Evolutionary conservation across 1,140 invertebrate species (phyloP).

Genomic region (Cataglyphis hispanica): DNA sequence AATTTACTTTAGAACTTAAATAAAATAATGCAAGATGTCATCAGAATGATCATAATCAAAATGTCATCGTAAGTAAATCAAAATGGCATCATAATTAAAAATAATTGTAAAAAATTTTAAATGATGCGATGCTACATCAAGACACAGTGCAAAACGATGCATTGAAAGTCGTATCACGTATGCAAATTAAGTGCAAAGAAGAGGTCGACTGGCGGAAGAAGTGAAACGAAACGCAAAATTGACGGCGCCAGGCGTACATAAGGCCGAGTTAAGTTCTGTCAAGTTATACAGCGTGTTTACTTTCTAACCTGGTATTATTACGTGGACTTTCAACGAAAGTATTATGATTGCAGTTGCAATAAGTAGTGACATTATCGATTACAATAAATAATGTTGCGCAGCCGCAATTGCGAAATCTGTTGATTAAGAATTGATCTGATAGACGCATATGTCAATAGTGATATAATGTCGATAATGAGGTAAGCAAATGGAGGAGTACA

Average conservation of each 20-base stretch:
- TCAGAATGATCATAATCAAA: too few species aligned
- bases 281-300: constrained; percentile 57
- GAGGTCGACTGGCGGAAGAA: neutral
- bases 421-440: constrained; percentile 33
- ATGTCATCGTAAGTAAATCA: neutral
- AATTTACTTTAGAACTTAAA: too few species aligned
- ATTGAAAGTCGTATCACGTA: neutral
- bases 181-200: constrained; percentile 13
- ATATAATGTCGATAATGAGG: too few species aligned
- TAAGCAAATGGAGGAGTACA: constrained; percentile 3
- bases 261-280: constrained; percentile 57
- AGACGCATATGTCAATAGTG: neutral
- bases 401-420: neutral
- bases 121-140: neutral
- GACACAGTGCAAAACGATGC: neutral
- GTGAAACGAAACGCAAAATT: constrained; percentile 7
- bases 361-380: constrained; percentile 11
- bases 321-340: constrained; percentile 48
- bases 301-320: constrained; percentile 62
- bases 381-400: neutral
- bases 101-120: neutral
- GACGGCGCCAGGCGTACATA: neutral
- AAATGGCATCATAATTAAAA: neutral
- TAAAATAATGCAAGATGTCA: too few species aligned
- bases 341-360: constrained; percentile 11